Evolutionary conservation across 23 tunicate species (phyloP), one percentile per base, ranked within the genome.

Genomic region (Diplosoma virens): DNA sequence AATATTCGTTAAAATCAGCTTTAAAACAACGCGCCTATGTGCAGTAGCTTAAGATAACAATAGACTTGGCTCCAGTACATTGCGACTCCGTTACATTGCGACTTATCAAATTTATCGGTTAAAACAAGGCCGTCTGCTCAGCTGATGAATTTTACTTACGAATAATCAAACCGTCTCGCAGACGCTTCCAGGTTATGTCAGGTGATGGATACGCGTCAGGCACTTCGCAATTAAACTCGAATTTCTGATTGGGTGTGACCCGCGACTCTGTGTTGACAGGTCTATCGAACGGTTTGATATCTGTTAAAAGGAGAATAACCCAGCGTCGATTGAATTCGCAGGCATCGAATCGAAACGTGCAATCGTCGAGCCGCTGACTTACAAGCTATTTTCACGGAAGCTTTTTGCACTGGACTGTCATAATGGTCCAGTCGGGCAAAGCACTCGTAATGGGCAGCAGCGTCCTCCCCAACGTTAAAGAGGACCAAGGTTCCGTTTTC

Each of bases 171-270:
- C 23, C 17, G 4, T 34, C 56, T 6, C 21, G 24, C 3, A 3
- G 16, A 14, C 54, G 18, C 16, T 3, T 25, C 80, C 80, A 76
- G 3, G 31, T 27, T 29, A 76, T 55, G 5, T 30, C 17, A 21
- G 80, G 47, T 2, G 69, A 26, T 3, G 80, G 80, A 2, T 30
- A 32, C 6, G 80, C 69, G 30, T 76, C 36, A 1, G 80, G 80
- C 47, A 48, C 26, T 22, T 56, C 68, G 24, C 80, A 76, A 11
- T 11, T 41, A 30, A 29, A 76, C 34, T 76, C 80, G 17, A 76
- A 29, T 2, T 76, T 76, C 17, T 27, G 34, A 27, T 35, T 35
- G 9, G 30, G 69, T 6, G 69, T 61, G 9, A 61, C 69, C 6
- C n/a, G n/a, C n/a, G n/a, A n/a, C n/a, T 9, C 69, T 29, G 28